Evolutionary conservation across 1,140 invertebrate genomes (phyloP), one percentile per base, ranked within the genome.

Genomic region (Drosophila bipectinata): DNA sequence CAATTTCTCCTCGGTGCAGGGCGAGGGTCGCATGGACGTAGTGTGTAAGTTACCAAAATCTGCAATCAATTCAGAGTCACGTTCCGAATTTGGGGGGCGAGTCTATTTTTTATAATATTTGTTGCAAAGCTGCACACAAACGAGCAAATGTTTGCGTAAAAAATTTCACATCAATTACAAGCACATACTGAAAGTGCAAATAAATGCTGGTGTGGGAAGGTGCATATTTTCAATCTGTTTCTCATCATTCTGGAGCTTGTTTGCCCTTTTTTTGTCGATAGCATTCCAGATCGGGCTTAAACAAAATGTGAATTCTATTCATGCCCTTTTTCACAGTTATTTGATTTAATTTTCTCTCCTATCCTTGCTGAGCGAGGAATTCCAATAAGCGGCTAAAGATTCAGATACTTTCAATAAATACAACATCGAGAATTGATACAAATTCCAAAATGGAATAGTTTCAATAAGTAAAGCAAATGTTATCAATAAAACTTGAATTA

Each of bases 11-110:
- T 94, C 94, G 1, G 95, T 94, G 6, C 93, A 94, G 48, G 94
- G 94, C 57, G 95, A 96, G 84, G 94, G 94, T 9, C 92, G 93
- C 60, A 94, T 96, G 94, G 94, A 95, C 91, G 94, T 96, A 76
- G 93, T 96, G 49, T 94, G 95, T 96, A 92, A 95, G 95, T 94
- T 76, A 28, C 9, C 32, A 41, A 37, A 44, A 44, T 14, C 44
- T 47, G 24, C 53, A 55, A 77, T 77, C 75, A 60, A 72, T 77
- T 77, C 53, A 26, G 12, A 72, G 59, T 63, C 75, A 77, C 75
- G 75, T 72, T 72, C 39, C 37, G 15, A 14, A 55, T 61, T 74
- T 55, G 47, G 26, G 62, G 47, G 9, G 47, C 7, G 47, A 41
- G 15, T 44, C 5, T 15, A 8, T 44, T 47, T 24, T 68, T 71